Evolutionary conservation across 1,140 invertebrate genomes (phyloP).

Genomic region (Antheraea pernyi): DNA sequence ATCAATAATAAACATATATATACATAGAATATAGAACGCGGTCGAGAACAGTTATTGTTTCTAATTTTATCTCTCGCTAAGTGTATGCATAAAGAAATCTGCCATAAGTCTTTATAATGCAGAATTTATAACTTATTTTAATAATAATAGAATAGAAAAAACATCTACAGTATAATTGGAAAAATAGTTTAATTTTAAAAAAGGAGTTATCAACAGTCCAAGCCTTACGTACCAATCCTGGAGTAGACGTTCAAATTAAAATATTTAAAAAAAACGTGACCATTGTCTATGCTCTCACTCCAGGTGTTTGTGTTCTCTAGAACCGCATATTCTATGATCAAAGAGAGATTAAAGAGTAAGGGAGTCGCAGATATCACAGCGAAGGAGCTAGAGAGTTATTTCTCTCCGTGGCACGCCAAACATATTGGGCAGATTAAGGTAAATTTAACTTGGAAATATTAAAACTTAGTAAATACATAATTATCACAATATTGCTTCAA

Average conservation of each 20-base stretch:
- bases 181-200: conserved; percentile 17
- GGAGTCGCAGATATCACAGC: conserved; percentile 85
- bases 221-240: conserved; percentile 23
- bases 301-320: conserved; percentile 93
- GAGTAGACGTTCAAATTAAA: conserved; percentile 44
- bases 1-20: too few relatives aligned
- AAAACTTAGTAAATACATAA: too few relatives aligned
- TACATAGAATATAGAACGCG: too few relatives aligned
- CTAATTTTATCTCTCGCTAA: too few relatives aligned
- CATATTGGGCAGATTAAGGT: conserved; percentile 89
- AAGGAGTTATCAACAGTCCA: conserved; percentile 49
- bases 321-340: conserved; percentile 88
- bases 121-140: too few relatives aligned
- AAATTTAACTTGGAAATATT: conserved; percentile 38
- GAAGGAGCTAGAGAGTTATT: conserved; percentile 87
- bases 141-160: neutral
- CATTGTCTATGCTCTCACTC: conserved; percentile 75
- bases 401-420: conserved; percentile 91
- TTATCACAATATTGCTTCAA: too few relatives aligned
- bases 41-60: too few relatives aligned
- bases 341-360: conserved; percentile 88
- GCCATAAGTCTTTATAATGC: too few relatives aligned
- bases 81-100: too few relatives aligned
- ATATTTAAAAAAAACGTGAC: conserved; percentile 44
- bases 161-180: neutral